phyloP scores from a whole-genome alignment of 2,797 vertebrate genomes.

The Coccyzus lansbergi region DNA sequence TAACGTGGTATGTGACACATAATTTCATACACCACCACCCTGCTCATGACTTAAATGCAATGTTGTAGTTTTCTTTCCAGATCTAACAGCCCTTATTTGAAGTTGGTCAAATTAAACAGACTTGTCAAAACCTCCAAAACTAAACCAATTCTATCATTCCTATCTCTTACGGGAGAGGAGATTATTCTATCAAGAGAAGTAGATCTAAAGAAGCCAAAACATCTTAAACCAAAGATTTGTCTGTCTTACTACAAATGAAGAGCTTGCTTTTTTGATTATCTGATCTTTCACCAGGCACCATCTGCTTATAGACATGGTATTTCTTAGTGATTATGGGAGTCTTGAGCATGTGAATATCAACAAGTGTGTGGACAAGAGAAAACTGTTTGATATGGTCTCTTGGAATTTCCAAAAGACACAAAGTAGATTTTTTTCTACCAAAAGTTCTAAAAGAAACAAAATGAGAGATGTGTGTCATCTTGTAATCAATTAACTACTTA shows the following conservation, averaged over 20 bases:
- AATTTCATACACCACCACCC: neutral
- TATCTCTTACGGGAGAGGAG: neutral
- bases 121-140: neutral
- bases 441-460: neutral
- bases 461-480: neutral
- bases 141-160: neutral
- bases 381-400: neutral
- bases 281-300: neutral
- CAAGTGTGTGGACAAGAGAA: neutral
- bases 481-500: neutral
- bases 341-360: neutral
- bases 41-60: neutral
- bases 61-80: neutral
- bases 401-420: neutral
- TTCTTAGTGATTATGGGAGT: neutral
- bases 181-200: neutral
- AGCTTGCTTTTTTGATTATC: neutral
- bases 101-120: neutral
- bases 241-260: accelerated
- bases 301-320: neutral
- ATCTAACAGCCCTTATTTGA: neutral
- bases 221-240: neutral
- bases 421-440: neutral
- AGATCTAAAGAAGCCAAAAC: neutral
- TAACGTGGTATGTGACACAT: neutral